phyloP scores from a whole-genome alignment of 2,888 invertebrate species.

The Drosophila anceps region DNA sequence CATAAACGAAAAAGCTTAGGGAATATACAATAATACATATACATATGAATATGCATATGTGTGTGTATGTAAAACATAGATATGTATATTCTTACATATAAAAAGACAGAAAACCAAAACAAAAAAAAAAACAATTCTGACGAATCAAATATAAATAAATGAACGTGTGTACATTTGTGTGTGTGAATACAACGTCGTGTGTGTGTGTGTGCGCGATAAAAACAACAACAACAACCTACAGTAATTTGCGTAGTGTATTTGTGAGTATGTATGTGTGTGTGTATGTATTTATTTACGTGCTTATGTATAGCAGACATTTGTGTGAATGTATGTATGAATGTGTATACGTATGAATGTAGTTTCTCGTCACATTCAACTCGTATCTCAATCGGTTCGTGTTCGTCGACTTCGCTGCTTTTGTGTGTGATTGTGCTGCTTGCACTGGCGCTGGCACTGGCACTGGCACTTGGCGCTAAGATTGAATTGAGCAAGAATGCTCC shows the following conservation, averaged over 20 bases:
- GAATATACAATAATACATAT: constrained; percentile 40
- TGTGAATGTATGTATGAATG: constrained; percentile 17
- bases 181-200: neutral
- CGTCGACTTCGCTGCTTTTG: constrained; percentile 35
- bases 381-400: constrained; percentile 52
- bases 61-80: constrained; percentile 18
- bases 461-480: constrained; percentile 57
- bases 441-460: constrained; percentile 2
- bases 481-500: constrained; percentile 66
- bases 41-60: neutral
- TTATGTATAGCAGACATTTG: constrained; percentile 28
- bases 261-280: constrained; percentile 3
- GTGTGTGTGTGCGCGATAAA: constrained; percentile 8
- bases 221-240: constrained; percentile 47
- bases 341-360: constrained; percentile 34
- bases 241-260: constrained; percentile 76
- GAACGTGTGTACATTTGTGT: neutral
- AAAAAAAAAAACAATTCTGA: constrained; percentile 31
- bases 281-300: constrained; percentile 31
- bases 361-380: constrained; percentile 56
- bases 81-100: constrained; percentile 25
- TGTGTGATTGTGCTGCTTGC: constrained; percentile 34
- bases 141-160: constrained; percentile 42
- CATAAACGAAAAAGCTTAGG: constrained; percentile 43
- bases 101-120: constrained; percentile 30